These are phyloP conservation scores for Hycleus phaleratus DNA, from an alignment of 1,140 invertebrate species.

Conservation along the genomic window DNA sequence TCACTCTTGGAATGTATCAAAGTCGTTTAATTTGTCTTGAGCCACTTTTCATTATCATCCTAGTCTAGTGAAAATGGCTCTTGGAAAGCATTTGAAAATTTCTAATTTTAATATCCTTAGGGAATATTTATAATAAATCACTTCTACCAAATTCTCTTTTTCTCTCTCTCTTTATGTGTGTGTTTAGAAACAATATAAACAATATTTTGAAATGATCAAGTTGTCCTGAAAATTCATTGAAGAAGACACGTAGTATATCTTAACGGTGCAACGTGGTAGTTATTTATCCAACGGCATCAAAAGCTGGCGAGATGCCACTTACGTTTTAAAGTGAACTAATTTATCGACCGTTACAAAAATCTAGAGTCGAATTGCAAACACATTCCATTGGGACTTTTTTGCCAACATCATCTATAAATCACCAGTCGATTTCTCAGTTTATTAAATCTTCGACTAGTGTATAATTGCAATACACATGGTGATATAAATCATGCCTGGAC, in stretches of 20 bases:
- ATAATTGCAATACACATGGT: conserved; percentile 36
- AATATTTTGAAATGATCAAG: conserved; percentile 13
- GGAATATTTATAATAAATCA: conserved; percentile 7
- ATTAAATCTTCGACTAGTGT: conserved; percentile 36
- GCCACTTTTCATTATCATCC: conserved; percentile 1
- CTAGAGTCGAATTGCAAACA: conserved; percentile 20
- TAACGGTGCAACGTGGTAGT: conserved; percentile 23
- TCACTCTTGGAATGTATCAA: conserved; percentile 18
- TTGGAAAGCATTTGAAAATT: too few relatives aligned
- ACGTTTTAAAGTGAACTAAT: conserved; percentile 16
- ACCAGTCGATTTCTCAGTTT: conserved; percentile 35
- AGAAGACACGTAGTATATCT: conserved; percentile 17
- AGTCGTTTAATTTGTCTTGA: conserved; percentile 19
- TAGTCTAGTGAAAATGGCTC: too few relatives aligned
- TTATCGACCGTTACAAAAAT: conserved; percentile 29
- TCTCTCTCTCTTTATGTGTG: too few relatives aligned
- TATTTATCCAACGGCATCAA: conserved; percentile 31
- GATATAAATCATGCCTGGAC: conserved; percentile 29
- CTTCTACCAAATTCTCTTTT: too few relatives aligned
- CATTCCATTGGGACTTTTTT: conserved; percentile 14
- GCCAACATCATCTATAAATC: conserved; percentile 25
- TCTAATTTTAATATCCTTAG: conserved; percentile 1
- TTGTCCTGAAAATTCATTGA: conserved; percentile 17
- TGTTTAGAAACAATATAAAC: background rate
- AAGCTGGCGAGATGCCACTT: conserved; percentile 26